Conservation (phyloP, 2,113 vertebrate species). For the Cichladusa arquata region DNA sequence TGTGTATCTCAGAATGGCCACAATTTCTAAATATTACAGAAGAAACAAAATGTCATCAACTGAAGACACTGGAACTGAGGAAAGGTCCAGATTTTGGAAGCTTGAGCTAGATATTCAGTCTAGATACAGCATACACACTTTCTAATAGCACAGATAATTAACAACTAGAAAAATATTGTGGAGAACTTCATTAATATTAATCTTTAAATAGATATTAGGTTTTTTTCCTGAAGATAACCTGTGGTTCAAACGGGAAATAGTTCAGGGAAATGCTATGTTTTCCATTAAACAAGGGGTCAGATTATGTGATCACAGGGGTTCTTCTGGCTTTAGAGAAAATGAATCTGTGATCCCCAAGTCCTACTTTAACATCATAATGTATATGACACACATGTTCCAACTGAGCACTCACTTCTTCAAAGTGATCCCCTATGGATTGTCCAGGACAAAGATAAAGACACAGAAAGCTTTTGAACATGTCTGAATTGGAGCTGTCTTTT, state of each 20-base stretch:
- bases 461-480: background rate
- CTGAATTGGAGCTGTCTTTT: background rate
- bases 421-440: background rate
- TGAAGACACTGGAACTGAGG: background rate
- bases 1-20: background rate
- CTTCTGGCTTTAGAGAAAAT: background rate
- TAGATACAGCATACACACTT: background rate
- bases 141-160: background rate
- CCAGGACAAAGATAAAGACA: constrained; percentile 5
- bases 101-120: background rate
- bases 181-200: background rate
- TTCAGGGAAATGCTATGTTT: background rate
- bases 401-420: background rate
- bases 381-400: background rate
- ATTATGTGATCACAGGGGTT: background rate
- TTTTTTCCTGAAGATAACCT: background rate
- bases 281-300: background rate
- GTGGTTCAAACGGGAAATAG: background rate
- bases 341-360: background rate
- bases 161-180: background rate
- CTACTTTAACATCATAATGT: background rate
- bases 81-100: background rate
- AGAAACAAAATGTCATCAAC: background rate
- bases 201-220: background rate
- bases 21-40: background rate